Evolutionary conservation across 2,888 invertebrate genomes (phyloP).

Genomic region (Thalpophila matura): DNA sequence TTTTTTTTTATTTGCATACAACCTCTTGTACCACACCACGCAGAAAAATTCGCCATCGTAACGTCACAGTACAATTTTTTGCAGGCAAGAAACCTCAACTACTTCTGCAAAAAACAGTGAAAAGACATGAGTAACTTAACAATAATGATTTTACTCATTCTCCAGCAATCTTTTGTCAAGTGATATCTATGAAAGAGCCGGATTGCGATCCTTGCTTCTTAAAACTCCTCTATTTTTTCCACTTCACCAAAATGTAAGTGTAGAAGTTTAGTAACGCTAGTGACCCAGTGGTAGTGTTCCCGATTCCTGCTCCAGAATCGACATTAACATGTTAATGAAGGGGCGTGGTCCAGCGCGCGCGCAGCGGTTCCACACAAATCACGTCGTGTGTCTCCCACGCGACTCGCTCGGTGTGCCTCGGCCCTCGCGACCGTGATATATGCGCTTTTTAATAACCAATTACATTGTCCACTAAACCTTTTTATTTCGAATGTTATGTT

Average conservation of each 20-base stretch:
- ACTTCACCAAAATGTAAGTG: not conserved
- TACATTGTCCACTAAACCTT: conserved; percentile 77
- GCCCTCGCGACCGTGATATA: conserved; percentile 77
- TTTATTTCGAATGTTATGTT: conserved; percentile 48
- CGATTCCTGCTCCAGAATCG: conserved; percentile 75
- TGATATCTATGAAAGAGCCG: not conserved
- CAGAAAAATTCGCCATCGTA: not conserved
- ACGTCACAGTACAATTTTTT: not conserved
- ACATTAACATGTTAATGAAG: conserved; percentile 90
- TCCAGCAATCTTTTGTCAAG: not conserved
- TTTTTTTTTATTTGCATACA: conserved; percentile 31
- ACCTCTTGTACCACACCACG: not conserved
- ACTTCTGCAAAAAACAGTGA: not conserved
- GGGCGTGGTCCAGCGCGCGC: conserved; percentile 74
- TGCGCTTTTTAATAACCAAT: conserved; percentile 88
- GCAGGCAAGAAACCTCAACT: not conserved
- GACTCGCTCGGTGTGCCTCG: conserved; percentile 59
- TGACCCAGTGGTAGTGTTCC: conserved; percentile 66
- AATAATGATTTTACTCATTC: not conserved
- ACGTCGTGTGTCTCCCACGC: conserved; percentile 78
- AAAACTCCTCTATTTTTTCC: not conserved
- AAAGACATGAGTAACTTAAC: not conserved
- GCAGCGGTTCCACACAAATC: conserved; percentile 77
- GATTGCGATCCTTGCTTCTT: not conserved
- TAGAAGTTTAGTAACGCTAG: conserved; percentile 31